Percentiles rank a stretch among this genome's conserved stretches.
These are phyloP conservation scores for Egretta garzetta DNA, from an alignment of 2,113 vertebrate genomes.

Conservation along the genomic window DNA sequence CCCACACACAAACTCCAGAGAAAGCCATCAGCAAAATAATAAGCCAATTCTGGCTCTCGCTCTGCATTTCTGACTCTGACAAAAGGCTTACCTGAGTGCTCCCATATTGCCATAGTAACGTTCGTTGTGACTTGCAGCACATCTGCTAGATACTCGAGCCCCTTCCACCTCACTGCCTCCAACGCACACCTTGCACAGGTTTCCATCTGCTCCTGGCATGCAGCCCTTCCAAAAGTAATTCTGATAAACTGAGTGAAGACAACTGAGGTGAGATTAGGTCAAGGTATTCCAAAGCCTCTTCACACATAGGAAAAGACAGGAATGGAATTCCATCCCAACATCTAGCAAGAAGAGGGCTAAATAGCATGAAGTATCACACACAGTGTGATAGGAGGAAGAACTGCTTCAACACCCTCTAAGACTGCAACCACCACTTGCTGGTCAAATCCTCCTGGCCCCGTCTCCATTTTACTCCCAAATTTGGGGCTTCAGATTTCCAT, in stretches of 20 bases:
- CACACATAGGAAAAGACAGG: not conserved
- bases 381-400: not conserved
- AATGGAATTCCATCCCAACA: not conserved
- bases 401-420: not conserved
- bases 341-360: not conserved
- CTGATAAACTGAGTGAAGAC: slow-evolving; percentile 75
- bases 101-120: slow-evolving; percentile 91
- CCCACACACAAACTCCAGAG: not conserved
- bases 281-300: not conserved
- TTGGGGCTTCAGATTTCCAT: not conserved
- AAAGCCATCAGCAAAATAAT: not conserved
- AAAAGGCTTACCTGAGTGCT: slow-evolving; percentile 79
- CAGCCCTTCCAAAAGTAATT: slow-evolving; percentile 90
- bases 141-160: slow-evolving; percentile 77
- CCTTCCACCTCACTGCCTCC: slow-evolving; percentile 80
- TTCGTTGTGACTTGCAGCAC: slow-evolving; percentile 86
- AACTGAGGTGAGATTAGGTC: not conserved
- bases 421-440: not conserved
- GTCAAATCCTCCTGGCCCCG: not conserved
- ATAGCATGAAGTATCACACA: not conserved
- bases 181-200: slow-evolving; percentile 89
- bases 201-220: slow-evolving; percentile 84
- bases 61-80: not conserved
- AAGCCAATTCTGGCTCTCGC: not conserved
- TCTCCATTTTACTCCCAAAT: not conserved